phyloP scores from a whole-genome alignment of 2,797 vertebrate genomes.

The Euthynnus affinis region DNA sequence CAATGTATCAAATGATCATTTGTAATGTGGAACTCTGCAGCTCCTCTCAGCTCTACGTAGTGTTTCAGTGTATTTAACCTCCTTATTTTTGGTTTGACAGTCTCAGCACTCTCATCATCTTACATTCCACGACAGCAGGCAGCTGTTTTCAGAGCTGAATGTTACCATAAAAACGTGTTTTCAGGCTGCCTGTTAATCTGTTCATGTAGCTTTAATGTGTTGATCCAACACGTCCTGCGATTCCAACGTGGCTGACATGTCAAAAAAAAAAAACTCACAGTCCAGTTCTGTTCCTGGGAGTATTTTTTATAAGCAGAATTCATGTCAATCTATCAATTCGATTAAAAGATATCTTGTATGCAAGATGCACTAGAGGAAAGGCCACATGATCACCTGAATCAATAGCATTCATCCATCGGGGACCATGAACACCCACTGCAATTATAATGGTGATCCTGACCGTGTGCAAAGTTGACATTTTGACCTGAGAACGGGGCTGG shows the following conservation, averaged over 20 bases:
- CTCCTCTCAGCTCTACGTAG: too few species aligned
- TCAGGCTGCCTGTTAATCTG: too few species aligned
- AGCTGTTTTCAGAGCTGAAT: too few species aligned
- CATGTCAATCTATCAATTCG: neutral
- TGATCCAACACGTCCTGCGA: neutral
- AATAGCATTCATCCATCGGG: neutral
- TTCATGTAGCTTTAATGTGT: neutral
- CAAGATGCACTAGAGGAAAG: neutral
- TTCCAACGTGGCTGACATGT: neutral
- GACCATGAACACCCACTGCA: neutral
- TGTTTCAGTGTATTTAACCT: too few species aligned
- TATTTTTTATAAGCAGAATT: neutral
- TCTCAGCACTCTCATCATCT: too few species aligned
- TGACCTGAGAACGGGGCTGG: neutral
- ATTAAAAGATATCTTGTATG: neutral
- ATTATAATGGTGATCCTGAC: neutral
- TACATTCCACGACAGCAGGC: too few species aligned
- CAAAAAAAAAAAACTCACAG: neutral
- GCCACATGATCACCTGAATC: neutral
- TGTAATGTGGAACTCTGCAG: neutral
- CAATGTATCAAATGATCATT: neutral
- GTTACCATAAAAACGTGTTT: too few species aligned
- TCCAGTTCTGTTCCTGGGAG: neutral
- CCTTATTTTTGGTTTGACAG: too few species aligned
- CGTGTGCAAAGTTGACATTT: slow-evolving; percentile 8